Base-by-base conservation (phyloP, 2,888 invertebrate species). In the Calliphora vomitoria region DNA sequence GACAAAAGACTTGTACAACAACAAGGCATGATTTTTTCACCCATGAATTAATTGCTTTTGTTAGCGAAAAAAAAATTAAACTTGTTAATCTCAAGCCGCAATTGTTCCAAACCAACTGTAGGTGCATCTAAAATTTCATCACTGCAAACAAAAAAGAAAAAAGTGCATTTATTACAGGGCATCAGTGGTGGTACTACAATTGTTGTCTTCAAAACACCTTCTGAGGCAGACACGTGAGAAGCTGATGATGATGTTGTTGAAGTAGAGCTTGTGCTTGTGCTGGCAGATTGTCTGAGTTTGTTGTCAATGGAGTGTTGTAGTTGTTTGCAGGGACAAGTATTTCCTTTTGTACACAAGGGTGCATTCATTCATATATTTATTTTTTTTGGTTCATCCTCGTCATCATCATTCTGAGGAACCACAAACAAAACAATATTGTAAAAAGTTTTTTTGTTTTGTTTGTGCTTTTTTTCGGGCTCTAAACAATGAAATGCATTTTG, bases 321-420 rank as follows among this genome's bases (percentile, higher is more conserved):
- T 68, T 68, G 38, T n/a, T 72, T 64, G 18, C 20, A 71, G 20
- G 68, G 13, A 41, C 62, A 81, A 81, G 62, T 81, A 85, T 81
- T 85, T 85, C 80, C 80, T 60, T 41, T 44, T 11, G 8, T n/a
- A 83, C 62, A 78, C 75, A 85, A 85, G 85, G 85, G 85, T 81
- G 85, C 85, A 85, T 75, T 84, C 76, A 76, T 72, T 64, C 81
- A 82, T 72, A 72, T 50, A 72, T 68, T 78, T 25, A 66, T 72
- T 53, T 8, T n/a, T n/a, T 5, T 50, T 50, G n/a, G 15, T n/a
- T n/a, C 50, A 15, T 50, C n/a, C 6, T 50, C 55, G n/a, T 50
- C 50, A 50, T 50, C 15, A 15, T 50, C 44, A 55, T 55, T 64
- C 35, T 15, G 41, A 53, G 55, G 15, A 71, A 66, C 83, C 62